These are phyloP conservation scores for Diaperis boleti DNA, from an alignment of 2,888 invertebrate species.

Conservation along the genomic window DNA sequence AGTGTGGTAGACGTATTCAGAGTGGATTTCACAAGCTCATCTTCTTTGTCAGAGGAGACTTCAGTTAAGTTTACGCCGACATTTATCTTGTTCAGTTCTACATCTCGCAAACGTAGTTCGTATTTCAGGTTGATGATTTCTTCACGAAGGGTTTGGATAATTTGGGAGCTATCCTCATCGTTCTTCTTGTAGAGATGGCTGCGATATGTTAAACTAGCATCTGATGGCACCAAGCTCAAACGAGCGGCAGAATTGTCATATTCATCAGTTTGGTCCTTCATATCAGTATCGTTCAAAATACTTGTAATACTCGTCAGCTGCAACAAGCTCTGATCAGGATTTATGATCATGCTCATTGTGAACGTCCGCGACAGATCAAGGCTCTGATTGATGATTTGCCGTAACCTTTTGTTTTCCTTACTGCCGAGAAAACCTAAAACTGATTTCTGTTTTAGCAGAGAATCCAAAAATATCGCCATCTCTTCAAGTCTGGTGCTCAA, in stretches of 20 bases:
- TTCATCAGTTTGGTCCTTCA: slow-evolving; percentile 44
- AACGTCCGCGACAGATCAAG: slow-evolving; percentile 69
- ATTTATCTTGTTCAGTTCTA: slow-evolving; percentile 58
- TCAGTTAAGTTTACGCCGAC: slow-evolving; percentile 37
- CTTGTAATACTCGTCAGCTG: slow-evolving; percentile 68
- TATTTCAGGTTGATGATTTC: slow-evolving; percentile 63
- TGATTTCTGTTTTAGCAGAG: slow-evolving; percentile 73
- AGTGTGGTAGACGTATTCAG: slow-evolving; percentile 51
- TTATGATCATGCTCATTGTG: slow-evolving; percentile 64
- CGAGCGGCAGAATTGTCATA: slow-evolving; percentile 35
- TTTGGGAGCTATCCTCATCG: slow-evolving; percentile 47
- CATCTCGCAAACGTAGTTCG: slow-evolving; percentile 61
- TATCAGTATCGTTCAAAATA: slow-evolving; percentile 61
- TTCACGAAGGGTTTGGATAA: slow-evolving; percentile 59
- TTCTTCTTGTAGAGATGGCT: slow-evolving; percentile 55
- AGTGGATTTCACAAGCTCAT: slow-evolving; percentile 46
- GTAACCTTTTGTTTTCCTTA: slow-evolving; percentile 68
- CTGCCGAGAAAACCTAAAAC: slow-evolving; percentile 69
- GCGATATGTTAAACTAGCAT: slow-evolving; percentile 58
- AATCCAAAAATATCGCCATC: slow-evolving; percentile 75
- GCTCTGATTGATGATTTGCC: slow-evolving; percentile 70
- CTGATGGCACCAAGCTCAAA: slow-evolving; percentile 58
- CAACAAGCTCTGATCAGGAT: slow-evolving; percentile 67
- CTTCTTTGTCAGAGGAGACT: slow-evolving; percentile 44
- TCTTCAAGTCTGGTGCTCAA: slow-evolving; percentile 75